Evolutionary conservation across 2,797 vertebrate genomes (phyloP), one percentile per base, ranked within the genome.

Genomic region (Gymnothorax reevesii): DNA sequence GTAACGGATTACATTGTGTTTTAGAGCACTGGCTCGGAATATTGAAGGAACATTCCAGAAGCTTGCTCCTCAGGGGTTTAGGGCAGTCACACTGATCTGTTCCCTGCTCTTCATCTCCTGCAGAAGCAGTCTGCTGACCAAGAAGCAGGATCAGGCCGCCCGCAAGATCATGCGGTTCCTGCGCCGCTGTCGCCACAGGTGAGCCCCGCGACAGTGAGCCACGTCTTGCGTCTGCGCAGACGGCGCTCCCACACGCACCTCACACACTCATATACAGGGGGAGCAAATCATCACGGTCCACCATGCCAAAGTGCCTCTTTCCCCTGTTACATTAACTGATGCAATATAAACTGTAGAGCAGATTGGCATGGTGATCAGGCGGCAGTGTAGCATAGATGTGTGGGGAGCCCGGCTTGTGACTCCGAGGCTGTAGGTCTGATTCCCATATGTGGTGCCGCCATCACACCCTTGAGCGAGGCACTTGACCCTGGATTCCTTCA

Each of bases 131-230:
- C 97, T 99, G 93, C 96, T 99, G 91, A 99, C 98, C 90, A 99
- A 99, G 96, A 99, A 98, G 95, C 99, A 99, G 94, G 98, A 98
- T 94, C 99, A 99, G 95, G 99, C 99, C 93, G 99, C 98, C 94
- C 98, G 98, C 90, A 99, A 99, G 94, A 99, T 99, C 91, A 98
- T 99, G 97, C 95, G 98, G 93, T 99, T 99, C 95, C 96, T 99
- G 92, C 98, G 99, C 92, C 97, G 99, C 94, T 99, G 98, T 95
- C 98, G 98, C 92, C 99, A 99, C 96, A 99, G 99, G 99, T 99
- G 92, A 94, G 94, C 52, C 10, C 25, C 4, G 2, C 13, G 15
- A 0, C 64, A 25, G 7, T 15, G 0, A 2, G 12, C n/a, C 33
- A 1, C 33, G 33, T 2, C n/a, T 2, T 6, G 20, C 59, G 2